Base-by-base conservation (phyloP, 2,113 vertebrate genomes). In the Campylomormyrus numenius region DNA sequence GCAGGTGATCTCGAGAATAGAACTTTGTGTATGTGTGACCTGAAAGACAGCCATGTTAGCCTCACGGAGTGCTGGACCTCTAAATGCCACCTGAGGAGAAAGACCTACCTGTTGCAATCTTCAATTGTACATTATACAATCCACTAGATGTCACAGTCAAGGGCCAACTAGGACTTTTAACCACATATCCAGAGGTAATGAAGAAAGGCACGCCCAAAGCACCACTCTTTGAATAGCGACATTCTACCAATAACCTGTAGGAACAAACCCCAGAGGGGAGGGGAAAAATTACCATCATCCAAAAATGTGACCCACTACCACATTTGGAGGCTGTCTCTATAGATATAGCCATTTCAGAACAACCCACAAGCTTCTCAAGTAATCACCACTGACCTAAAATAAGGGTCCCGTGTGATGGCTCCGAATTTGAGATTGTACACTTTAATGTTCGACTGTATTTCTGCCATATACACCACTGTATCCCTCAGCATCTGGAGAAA, bases 221-320 rank as follows among this genome's bases (percentile, higher is more conserved):
- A 0, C 70, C 86, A 0, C 2, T 0, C 88, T 92, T 92, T 0
- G 90, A 45, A 50, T 96, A 96, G 70, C 94, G 94, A 52, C 96
- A 96, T 89, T 96, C 95, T 13, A 96, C 39, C 91, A 95, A 13
- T 52, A 96, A 90, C 80, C 96, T 96, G 77, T 17, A 52, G 10
- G 31, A 56, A 53, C 2, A 35, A 15, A 53, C 21, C 85, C n/a
- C 19, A 53, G n/a, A 52, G 50, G 13, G 50, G 91, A 5, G 56
- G 42, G 42, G 2, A 83, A 10, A 1, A 5, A 24, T 9, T 45
- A 19, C 8, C 35, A 27, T 24, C 11, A 39, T 86, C 21, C 48
- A 24, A 58, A 58, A n/a, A n/a, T 62, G 58, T 10, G 58, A 62
- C 24, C 24, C 7, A 10, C 21, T 6, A 7, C 21, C 6, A n/a